A percentile compares a stretch with the other conserved stretches of the same genome.
Evolutionary conservation across 2,888 invertebrate species (phyloP).

Genomic region (Plutella xylostella): DNA sequence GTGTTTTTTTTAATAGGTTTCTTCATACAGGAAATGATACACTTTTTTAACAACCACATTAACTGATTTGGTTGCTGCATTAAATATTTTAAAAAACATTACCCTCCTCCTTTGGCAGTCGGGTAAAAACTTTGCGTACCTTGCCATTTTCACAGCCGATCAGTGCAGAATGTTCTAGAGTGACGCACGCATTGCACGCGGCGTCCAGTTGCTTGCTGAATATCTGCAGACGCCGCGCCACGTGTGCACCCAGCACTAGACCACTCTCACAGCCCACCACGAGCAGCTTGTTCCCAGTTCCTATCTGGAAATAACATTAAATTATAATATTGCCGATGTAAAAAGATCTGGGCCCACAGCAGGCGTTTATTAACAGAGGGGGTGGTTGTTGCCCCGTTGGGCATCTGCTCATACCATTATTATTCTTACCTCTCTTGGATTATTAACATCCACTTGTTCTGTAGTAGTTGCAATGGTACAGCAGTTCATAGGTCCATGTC

Average conservation of each 20-base stretch:
- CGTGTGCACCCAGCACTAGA: constrained; percentile 61
- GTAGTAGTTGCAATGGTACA: constrained; percentile 55
- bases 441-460: constrained; percentile 35
- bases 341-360: too few relatives aligned
- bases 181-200: constrained; percentile 69
- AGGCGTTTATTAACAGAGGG: too few relatives aligned
- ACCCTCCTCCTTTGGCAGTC: too few relatives aligned
- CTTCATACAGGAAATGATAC: not conserved
- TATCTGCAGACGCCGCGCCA: constrained; percentile 60
- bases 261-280: constrained; percentile 74
- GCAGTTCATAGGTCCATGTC: constrained; percentile 69
- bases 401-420: too few relatives aligned
- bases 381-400: too few relatives aligned
- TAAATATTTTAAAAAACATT: too few relatives aligned
- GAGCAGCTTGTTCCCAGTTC: constrained; percentile 72
- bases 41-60: not conserved
- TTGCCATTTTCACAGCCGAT: constrained; percentile 73
- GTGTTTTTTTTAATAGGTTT: not conserved
- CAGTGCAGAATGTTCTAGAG: constrained; percentile 54
- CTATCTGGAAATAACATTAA: constrained; percentile 66
- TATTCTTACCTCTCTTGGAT: constrained; percentile 50
- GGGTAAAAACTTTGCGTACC: constrained; percentile 33
- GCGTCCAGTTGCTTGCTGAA: constrained; percentile 46
- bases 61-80: too few relatives aligned
- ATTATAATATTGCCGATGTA: too few relatives aligned